A percentile compares a stretch with the other conserved stretches of the same genome.
phyloP scores from a whole-genome alignment of 2,888 invertebrate genomes.

The Macroteleia sp. region DNA sequence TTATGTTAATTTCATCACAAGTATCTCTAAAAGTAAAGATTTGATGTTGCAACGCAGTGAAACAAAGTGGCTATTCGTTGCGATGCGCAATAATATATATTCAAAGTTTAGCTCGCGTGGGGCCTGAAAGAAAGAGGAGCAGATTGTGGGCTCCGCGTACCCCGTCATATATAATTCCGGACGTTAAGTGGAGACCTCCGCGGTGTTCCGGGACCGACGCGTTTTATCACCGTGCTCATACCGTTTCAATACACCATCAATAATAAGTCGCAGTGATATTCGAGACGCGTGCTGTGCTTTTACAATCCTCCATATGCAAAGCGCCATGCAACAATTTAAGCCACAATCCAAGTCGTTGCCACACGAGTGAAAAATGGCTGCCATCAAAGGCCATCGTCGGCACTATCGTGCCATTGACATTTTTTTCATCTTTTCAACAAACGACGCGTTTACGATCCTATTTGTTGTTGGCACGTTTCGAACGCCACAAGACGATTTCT shows the following conservation, averaged over 20 bases:
- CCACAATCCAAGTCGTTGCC: conserved; percentile 36
- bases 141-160: conserved; percentile 60
- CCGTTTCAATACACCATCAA: conserved; percentile 84
- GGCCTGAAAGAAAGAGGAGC: conserved; percentile 74
- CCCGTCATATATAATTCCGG: conserved; percentile 78
- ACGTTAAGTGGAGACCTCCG: conserved; percentile 83
- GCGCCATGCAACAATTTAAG: conserved; percentile 55
- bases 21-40: conserved; percentile 24
- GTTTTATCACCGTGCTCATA: conserved; percentile 83
- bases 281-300: conserved; percentile 70
- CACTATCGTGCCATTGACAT: conserved; percentile 54
- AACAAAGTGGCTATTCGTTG: conserved; percentile 75
- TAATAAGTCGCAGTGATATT: conserved; percentile 78
- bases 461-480: conserved; percentile 42
- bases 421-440: conserved; percentile 55
- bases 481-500: conserved; percentile 36
- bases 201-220: conserved; percentile 77
- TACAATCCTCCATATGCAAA: conserved; percentile 65
- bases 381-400: conserved; percentile 72
- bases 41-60: conserved; percentile 48
- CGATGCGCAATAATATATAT: conserved; percentile 75
- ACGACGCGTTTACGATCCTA: conserved; percentile 55
- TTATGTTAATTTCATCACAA: conserved; percentile 27
- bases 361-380: conserved; percentile 73
- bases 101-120: conserved; percentile 70